Evolutionary conservation across 2,113 vertebrate genomes (phyloP).

Genomic region (Lanius collurio): DNA sequence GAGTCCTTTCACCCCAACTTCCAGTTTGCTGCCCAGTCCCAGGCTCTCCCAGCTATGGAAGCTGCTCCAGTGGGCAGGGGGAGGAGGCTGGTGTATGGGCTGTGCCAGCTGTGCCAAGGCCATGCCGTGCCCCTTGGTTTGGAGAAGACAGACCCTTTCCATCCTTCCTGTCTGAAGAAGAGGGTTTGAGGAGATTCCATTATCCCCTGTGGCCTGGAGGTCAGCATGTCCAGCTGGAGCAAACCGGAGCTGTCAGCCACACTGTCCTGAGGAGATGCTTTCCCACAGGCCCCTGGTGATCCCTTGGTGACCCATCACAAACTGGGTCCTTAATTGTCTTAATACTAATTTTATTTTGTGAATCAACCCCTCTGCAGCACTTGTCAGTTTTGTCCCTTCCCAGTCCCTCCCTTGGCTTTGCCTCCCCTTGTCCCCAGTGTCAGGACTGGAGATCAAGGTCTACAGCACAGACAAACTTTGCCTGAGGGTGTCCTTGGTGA

Average conservation of each 20-base stretch:
- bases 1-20: neutral
- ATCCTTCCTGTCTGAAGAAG: neutral
- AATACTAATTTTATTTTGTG: neutral
- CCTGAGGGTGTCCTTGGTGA: neutral
- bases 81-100: neutral
- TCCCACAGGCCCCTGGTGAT: fast-evolving
- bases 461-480: neutral
- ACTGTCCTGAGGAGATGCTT: neutral
- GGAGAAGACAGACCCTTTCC: fast-evolving
- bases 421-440: neutral
- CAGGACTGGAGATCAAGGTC: neutral
- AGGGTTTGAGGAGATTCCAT: neutral
- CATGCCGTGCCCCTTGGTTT: neutral
- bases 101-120: neutral
- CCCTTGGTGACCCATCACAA: neutral
- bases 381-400: neutral
- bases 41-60: neutral
- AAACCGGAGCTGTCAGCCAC: neutral
- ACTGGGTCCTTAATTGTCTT: neutral
- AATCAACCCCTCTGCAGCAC: neutral
- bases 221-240: neutral
- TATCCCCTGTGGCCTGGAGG: neutral
- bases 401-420: neutral
- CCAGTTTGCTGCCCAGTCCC: neutral
- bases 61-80: neutral